A percentile compares a stretch with the other conserved stretches of the same genome.
Evolutionary conservation across 2,797 vertebrate species (phyloP).

Genomic region (Manis pentadactyla): DNA sequence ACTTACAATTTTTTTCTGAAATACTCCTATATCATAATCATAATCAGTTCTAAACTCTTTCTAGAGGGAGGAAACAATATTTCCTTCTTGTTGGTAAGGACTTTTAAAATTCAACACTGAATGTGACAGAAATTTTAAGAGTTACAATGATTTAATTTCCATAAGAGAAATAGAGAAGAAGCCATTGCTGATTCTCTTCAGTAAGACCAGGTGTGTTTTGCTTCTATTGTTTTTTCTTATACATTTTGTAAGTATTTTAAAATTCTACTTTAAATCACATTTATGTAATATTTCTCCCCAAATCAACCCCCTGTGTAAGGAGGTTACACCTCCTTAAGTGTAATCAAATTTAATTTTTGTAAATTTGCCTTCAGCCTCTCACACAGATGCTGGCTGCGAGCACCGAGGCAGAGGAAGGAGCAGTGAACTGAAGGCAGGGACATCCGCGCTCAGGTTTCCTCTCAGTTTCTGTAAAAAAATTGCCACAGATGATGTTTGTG

Average conservation of each 20-base stretch:
- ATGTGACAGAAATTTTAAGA: background rate
- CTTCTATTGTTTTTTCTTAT: background rate
- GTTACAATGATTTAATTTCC: background rate
- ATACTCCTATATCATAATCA: background rate
- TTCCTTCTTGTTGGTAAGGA: background rate
- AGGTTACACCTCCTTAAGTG: too few species aligned
- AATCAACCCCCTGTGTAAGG: too few species aligned
- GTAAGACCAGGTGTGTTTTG: background rate
- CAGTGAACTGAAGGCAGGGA: background rate
- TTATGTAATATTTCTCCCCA: background rate
- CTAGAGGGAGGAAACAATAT: background rate
- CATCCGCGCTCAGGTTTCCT: background rate
- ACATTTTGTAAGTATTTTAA: background rate
- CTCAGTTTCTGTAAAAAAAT: background rate
- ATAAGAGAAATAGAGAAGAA: background rate
- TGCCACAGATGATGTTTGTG: background rate
- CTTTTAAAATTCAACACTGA: background rate
- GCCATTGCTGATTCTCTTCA: background rate
- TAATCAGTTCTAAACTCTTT: background rate
- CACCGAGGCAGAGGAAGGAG: rapidly evolving
- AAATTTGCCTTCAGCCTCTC: background rate
- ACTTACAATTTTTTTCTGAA: background rate
- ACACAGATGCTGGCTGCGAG: background rate
- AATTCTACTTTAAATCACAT: background rate
- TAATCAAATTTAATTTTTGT: too few species aligned